Percentiles rank a stretch among this genome's conserved stretches.
Conservation (phyloP, 2,888 invertebrate species). For the Eubasilissa splendida region DNA sequence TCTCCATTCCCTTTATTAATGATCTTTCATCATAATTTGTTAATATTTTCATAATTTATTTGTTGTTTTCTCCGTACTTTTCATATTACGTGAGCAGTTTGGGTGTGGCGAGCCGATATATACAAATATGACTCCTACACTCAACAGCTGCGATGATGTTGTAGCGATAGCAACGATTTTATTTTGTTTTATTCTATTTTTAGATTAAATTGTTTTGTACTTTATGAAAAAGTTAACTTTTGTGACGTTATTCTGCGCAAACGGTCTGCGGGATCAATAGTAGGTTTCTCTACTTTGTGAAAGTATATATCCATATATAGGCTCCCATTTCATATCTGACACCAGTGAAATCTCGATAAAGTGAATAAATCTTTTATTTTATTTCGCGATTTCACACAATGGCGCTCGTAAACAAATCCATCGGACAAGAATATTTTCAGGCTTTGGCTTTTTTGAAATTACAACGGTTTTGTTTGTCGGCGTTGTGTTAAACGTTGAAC, state of each 20-base stretch:
- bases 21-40: not conserved
- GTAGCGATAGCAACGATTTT: slow-evolving; percentile 22
- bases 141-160: slow-evolving; percentile 11
- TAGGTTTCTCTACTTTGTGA: not conserved
- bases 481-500: not conserved
- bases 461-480: not conserved
- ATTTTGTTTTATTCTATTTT: slow-evolving; percentile 13
- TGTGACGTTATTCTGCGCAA: not conserved
- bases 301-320: not conserved
- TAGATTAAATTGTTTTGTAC: slow-evolving; percentile 9
- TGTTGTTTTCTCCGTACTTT: not conserved
- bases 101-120: slow-evolving; percentile 50
- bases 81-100: not conserved
- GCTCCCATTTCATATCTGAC: no score
- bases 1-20: not conserved
- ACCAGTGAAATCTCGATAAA: no score
- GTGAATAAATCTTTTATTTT: no score
- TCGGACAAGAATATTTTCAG: not conserved
- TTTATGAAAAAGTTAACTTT: not conserved
- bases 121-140: not conserved
- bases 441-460: not conserved
- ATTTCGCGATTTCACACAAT: no score
- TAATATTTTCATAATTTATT: no score
- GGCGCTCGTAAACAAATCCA: no score
- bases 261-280: not conserved